A percentile compares a stretch with the other conserved stretches of the same genome.
Evolutionary conservation across 2,797 vertebrate species (phyloP).

Genomic region (Apodemus agrarius): DNA sequence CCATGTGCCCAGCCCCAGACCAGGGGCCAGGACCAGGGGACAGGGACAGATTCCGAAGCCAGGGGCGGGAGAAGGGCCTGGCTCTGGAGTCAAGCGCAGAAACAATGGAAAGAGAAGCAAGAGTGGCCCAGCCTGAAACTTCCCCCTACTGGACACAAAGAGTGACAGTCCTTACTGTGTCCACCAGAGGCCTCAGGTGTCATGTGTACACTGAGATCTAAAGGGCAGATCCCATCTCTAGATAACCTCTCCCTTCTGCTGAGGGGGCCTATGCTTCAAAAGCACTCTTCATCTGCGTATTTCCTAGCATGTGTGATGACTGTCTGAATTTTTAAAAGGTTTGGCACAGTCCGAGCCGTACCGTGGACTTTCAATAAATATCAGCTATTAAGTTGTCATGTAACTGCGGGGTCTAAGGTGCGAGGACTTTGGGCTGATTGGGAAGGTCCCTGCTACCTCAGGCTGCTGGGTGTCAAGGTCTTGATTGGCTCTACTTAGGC

Average conservation of each 20-base stretch:
- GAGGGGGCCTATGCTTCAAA: neutral
- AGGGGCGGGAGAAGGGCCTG: neutral
- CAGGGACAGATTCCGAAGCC: neutral
- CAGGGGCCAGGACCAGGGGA: neutral
- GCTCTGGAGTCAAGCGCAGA: neutral
- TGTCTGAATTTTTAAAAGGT: neutral
- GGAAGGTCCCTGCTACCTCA: neutral
- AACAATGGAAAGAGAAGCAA: neutral
- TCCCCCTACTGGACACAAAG: neutral
- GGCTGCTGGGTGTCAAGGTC: neutral
- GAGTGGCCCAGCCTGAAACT: neutral
- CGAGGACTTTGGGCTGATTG: neutral
- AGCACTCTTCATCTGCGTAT: neutral
- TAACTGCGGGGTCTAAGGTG: neutral
- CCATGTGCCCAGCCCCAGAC: neutral
- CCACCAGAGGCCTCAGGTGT: neutral
- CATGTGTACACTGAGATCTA: neutral
- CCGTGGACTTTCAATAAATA: neutral
- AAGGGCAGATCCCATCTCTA: neutral
- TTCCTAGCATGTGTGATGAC: neutral
- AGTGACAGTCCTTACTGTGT: neutral
- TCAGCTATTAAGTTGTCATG: neutral
- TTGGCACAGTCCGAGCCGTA: neutral
- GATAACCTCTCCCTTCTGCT: neutral
- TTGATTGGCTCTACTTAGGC: neutral